Evolutionary conservation across 37 sponge, comb jelly and placozoan genomes (phyloP).

Genomic region (Mnemiopsis leidyi): DNA sequence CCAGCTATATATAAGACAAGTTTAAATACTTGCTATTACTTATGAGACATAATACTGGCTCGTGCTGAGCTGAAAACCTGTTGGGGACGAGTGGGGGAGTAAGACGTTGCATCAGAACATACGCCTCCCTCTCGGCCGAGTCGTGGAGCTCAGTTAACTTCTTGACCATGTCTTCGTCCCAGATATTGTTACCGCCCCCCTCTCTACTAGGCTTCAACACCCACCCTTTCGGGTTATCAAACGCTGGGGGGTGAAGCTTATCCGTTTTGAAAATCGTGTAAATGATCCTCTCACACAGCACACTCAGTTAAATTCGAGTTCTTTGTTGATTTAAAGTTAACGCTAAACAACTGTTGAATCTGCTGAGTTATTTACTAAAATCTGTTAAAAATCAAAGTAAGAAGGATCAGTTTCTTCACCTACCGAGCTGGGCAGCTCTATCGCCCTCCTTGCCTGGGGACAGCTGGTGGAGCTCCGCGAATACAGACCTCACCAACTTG

Average conservation of each 20-base stretch:
- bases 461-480: slow-evolving; percentile 3
- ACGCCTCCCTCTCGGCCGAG: neutral
- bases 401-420: no score
- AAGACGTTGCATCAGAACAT: neutral
- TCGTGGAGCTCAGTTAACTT: neutral
- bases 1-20: no score
- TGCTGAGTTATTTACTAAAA: no score
- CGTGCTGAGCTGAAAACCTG: no score
- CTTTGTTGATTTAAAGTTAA: no score
- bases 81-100: neutral
- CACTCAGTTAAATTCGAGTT: no score
- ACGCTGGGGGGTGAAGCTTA: neutral
- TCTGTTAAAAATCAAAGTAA: no score
- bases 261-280: no score
- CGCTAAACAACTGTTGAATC: no score
- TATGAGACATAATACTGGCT: no score
- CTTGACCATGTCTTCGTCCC: neutral
- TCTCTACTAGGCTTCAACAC: neutral
- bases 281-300: no score
- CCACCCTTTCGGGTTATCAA: neutral
- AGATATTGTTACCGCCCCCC: slow-evolving; percentile 18
- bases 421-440: neutral
- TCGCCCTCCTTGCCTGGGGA: neutral
- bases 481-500: neutral
- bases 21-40: no score